Evolutionary conservation across 1,140 invertebrate species (phyloP).

Genomic region (Gyrodactylus bullatarudis): DNA sequence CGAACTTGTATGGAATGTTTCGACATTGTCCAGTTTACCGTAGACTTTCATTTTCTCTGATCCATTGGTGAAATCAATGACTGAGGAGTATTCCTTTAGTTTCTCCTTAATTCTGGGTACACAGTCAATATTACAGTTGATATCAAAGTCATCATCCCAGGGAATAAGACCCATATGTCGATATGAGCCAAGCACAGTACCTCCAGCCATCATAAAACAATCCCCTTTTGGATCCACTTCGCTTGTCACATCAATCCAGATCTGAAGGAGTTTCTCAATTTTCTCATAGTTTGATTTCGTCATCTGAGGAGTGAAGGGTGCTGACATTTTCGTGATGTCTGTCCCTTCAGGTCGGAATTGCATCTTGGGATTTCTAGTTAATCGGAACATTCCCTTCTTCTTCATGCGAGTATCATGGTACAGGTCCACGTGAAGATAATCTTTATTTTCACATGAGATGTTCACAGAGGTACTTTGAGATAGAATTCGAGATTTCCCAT

Average conservation of each 20-base stretch:
- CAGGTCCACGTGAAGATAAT: neutral
- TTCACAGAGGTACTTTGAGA: too few species aligned
- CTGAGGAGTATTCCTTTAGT: slow-evolving; percentile 9
- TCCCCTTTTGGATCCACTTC: neutral
- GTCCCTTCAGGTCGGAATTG: neutral
- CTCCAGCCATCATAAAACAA: slow-evolving; percentile 12
- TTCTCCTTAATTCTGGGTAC: neutral
- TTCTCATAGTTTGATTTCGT: neutral
- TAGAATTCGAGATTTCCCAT: too few species aligned
- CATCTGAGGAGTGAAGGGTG: neutral
- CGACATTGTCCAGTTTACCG: neutral
- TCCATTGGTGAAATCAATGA: neutral
- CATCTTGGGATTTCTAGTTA: neutral
- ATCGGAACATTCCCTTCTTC: neutral
- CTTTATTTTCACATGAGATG: neutral
- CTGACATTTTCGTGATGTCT: neutral
- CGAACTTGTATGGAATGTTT: neutral
- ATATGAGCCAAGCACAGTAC: slow-evolving; percentile 12
- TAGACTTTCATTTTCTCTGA: neutral
- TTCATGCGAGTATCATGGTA: neutral
- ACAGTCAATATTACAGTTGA: slow-evolving; percentile 1
- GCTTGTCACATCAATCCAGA: neutral
- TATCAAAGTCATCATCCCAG: slow-evolving; percentile 16
- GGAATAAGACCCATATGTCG: slow-evolving; percentile 13
- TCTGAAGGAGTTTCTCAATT: neutral